phyloP scores from a whole-genome alignment of 2,797 vertebrate species.

The Pseudochaenichthys georgianus region DNA sequence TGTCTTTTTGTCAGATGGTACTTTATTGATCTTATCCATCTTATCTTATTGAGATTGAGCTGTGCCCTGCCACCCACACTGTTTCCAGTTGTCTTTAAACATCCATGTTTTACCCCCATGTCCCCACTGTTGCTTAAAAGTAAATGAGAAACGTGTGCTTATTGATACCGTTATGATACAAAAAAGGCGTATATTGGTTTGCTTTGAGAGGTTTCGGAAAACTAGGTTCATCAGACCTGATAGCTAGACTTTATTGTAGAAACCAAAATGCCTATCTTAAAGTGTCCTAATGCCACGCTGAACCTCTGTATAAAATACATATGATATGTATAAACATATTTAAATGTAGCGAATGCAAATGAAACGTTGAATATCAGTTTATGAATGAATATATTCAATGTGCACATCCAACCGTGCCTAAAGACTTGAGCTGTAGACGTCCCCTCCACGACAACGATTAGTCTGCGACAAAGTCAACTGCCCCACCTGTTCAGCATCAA shows the following conservation, averaged over 20 bases:
- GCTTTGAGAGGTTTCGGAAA: constrained; percentile 22
- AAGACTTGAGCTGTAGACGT: constrained; percentile 21
- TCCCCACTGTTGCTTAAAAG: not conserved
- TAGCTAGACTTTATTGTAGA: constrained; percentile 14
- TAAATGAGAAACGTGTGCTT: too few species aligned
- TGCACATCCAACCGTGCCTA: constrained; percentile 2
- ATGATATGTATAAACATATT: constrained; percentile 51
- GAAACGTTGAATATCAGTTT: constrained; percentile 36
- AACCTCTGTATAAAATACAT: constrained; percentile 29
- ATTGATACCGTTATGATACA: not conserved
- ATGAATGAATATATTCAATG: constrained; percentile 23
- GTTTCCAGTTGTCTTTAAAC: too few species aligned
- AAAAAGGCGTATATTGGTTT: not conserved
- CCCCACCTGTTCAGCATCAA: constrained; percentile 76
- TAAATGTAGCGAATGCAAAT: constrained; percentile 46
- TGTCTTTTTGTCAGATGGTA: too few species aligned
- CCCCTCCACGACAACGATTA: constrained; percentile 48
- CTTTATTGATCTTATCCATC: too few species aligned
- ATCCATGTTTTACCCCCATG: not conserved
- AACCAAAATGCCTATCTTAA: constrained; percentile 39
- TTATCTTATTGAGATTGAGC: too few species aligned
- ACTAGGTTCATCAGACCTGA: constrained; percentile 15
- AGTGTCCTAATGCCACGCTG: constrained; percentile 44
- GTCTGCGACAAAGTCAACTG: constrained; percentile 58
- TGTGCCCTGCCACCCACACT: too few species aligned